Evolutionary conservation across 2,797 vertebrate species (phyloP).

Genomic region (Adrianichthys oophorus): DNA sequence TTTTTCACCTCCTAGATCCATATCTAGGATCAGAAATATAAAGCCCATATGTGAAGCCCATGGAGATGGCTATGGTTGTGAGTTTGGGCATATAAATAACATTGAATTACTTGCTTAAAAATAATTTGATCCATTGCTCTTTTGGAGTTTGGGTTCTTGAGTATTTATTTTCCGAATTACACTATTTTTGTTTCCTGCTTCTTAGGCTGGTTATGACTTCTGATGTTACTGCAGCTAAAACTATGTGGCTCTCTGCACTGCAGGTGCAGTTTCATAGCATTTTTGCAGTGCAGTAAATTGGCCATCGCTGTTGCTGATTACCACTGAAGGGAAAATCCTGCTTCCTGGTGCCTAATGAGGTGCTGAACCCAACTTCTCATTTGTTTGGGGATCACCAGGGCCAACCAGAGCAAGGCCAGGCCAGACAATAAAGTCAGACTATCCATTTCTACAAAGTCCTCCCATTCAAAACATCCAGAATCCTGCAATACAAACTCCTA

Average conservation of each 20-base stretch:
- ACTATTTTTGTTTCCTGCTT: slow-evolving; percentile 30
- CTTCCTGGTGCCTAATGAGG: slow-evolving; percentile 66
- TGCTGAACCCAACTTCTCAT: slow-evolving; percentile 64
- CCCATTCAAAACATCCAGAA: slow-evolving; percentile 65
- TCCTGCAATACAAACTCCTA: slow-evolving; percentile 67
- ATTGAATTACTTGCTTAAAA: too few relatives aligned
- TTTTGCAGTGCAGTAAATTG: slow-evolving; percentile 29
- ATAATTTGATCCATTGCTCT: slow-evolving; percentile 11
- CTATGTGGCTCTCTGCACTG: slow-evolving; percentile 19
- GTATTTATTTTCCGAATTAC: slow-evolving; percentile 41
- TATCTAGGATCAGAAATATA: too few relatives aligned
- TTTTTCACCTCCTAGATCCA: too few relatives aligned
- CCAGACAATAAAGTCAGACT: slow-evolving; percentile 60
- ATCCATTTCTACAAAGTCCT: slow-evolving; percentile 52
- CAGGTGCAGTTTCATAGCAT: slow-evolving; percentile 53
- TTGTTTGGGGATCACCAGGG: slow-evolving; percentile 72
- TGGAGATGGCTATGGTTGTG: too few relatives aligned
- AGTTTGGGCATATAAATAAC: too few relatives aligned
- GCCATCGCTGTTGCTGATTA: slow-evolving; percentile 26
- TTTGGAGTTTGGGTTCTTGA: slow-evolving; percentile 37
- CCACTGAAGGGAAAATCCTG: slow-evolving; percentile 46
- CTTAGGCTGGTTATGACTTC: slow-evolving; percentile 26
- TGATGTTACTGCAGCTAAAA: slow-evolving; percentile 18
- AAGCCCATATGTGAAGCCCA: too few relatives aligned
- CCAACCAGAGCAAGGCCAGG: slow-evolving; percentile 46